These are phyloP conservation scores for Mya arenaria DNA, from an alignment of 1,140 invertebrate species.

Conservation along the genomic window DNA sequence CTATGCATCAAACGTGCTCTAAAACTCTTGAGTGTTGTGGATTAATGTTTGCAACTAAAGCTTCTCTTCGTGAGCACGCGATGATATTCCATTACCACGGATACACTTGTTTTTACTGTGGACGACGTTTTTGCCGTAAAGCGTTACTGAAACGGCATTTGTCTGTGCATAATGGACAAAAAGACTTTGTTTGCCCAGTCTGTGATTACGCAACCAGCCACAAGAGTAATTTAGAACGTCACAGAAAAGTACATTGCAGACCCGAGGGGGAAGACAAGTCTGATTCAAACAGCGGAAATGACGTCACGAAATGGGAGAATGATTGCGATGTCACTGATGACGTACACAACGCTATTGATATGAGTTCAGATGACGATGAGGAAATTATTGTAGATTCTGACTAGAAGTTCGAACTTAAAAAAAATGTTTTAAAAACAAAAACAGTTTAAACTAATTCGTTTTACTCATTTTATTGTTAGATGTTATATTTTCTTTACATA, in stretches of 20 bases:
- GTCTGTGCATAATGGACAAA: constrained; percentile 81
- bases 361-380: constrained; percentile 40
- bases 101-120: constrained; percentile 81
- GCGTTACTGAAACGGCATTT: constrained; percentile 82
- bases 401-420: too few relatives aligned
- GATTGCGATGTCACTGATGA: constrained; percentile 1
- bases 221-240: constrained; percentile 82
- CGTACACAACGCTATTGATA: background rate
- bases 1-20: constrained; percentile 81
- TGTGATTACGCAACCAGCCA: constrained; percentile 83
- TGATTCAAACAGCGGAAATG: background rate
- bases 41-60: constrained; percentile 80
- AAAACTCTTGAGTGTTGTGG: constrained; percentile 81
- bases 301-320: background rate
- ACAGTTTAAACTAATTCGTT: background rate
- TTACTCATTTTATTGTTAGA: too few relatives aligned
- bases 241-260: constrained; percentile 77
- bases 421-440: background rate
- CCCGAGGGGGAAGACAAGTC: constrained; percentile 62
- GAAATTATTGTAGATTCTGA: constrained; percentile 57
- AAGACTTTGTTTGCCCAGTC: constrained; percentile 80
- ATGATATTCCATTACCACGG: constrained; percentile 79
- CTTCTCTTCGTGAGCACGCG: constrained; percentile 80
- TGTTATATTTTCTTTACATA: too few relatives aligned
- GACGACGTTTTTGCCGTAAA: constrained; percentile 81